phyloP scores from a whole-genome alignment of 2,797 vertebrate species.

The Ibycter americanus region DNA sequence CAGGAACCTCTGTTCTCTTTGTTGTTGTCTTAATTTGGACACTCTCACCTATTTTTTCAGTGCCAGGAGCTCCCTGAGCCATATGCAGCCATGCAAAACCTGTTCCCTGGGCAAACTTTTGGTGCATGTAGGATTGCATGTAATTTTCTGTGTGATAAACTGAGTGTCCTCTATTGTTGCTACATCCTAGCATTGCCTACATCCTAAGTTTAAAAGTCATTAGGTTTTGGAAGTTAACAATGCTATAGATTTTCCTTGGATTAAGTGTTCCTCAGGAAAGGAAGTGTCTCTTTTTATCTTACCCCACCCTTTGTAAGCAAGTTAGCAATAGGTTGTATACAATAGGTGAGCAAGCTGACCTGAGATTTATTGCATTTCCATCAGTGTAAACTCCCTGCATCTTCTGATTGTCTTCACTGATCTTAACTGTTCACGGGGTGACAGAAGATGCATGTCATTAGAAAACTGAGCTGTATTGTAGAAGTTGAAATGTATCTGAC shows the following conservation, averaged over 20 bases:
- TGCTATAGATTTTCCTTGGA: not conserved
- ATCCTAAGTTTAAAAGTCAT: not conserved
- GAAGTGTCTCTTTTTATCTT: not conserved
- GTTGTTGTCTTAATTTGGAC: not conserved
- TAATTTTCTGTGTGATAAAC: not conserved
- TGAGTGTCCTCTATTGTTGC: not conserved
- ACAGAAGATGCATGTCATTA: not conserved
- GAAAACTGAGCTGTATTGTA: not conserved
- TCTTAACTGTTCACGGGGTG: not conserved
- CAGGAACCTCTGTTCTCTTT: not conserved
- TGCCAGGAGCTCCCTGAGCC: not conserved
- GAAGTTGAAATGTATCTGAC: not conserved
- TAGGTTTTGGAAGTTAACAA: not conserved
- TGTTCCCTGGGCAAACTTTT: not conserved
- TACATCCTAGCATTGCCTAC: not conserved
- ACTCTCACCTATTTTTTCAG: not conserved
- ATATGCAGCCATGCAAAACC: not conserved
- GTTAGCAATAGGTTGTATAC: not conserved
- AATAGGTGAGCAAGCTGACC: not conserved
- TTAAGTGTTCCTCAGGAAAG: not conserved
- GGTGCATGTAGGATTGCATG: not conserved
- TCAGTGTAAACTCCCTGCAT: not conserved
- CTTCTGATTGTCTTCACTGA: not conserved
- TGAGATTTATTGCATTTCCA: not conserved
- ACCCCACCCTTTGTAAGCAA: not conserved